phyloP scores from a whole-genome alignment of 2,888 invertebrate genomes.

The Xylota segnis region DNA sequence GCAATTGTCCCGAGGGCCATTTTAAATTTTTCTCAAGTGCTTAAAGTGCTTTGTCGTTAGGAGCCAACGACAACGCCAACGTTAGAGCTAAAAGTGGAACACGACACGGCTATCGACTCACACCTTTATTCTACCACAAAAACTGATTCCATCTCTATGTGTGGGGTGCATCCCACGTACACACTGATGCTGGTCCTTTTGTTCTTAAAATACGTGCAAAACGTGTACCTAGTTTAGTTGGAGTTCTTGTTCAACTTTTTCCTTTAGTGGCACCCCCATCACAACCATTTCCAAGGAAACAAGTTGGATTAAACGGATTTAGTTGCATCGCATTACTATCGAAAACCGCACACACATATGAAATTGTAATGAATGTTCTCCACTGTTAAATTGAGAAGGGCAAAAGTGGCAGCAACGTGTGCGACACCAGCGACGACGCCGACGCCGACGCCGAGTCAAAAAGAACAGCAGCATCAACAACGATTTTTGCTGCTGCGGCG shows the following conservation, averaged over 20 bases:
- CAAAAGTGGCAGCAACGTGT: slow-evolving; percentile 70
- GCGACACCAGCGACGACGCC: slow-evolving; percentile 44
- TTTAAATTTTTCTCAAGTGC: slow-evolving; percentile 79
- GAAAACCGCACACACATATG: slow-evolving; percentile 56
- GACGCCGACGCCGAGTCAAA: slow-evolving; percentile 62
- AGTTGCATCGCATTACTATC: slow-evolving; percentile 66
- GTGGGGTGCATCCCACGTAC: slow-evolving; percentile 62
- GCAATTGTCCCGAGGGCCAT: slow-evolving; percentile 82
- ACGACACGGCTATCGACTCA: slow-evolving; percentile 78
- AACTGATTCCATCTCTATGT: slow-evolving; percentile 50
- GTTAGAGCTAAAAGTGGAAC: slow-evolving; percentile 72
- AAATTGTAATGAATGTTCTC: slow-evolving; percentile 74
- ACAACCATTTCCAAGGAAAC: slow-evolving; percentile 38
- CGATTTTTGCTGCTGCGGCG: slow-evolving; percentile 50
- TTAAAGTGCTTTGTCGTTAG: slow-evolving; percentile 54
- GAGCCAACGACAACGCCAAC: slow-evolving; percentile 56
- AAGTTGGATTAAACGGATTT: slow-evolving; percentile 58
- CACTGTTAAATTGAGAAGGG: slow-evolving; percentile 63
- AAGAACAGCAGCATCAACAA: slow-evolving; percentile 59
- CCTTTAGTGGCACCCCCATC: slow-evolving; percentile 24
- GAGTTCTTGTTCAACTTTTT: slow-evolving; percentile 43
- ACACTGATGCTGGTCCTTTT: slow-evolving; percentile 57
- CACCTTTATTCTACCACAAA: slow-evolving; percentile 76
- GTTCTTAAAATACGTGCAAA: slow-evolving; percentile 28
- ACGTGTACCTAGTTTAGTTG: slow-evolving; percentile 39